Base-by-base conservation (phyloP, 2,797 vertebrate species). In the Steatocranus sp. region DNA sequence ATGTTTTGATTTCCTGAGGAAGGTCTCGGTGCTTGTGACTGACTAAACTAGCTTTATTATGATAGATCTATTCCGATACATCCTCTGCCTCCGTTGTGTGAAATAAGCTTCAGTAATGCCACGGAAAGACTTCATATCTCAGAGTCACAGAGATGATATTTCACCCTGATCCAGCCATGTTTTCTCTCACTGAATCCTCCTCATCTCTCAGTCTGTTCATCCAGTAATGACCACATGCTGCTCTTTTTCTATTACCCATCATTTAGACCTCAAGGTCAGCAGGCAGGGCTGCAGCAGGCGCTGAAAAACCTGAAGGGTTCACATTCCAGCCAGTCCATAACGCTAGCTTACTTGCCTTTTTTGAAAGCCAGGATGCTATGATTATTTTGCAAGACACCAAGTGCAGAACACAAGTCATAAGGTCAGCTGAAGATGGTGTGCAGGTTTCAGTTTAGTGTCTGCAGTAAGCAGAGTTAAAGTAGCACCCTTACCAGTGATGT, bases 1-100 rank as follows among this genome's bases (percentile, higher is more conserved):
- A 61, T 89, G 87, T 88, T 88, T 91, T 86, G 76, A 68, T 90
- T 91, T 90, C 75, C 78, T 8, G 88, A 83, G 80, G 84, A 89
- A 85, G 83, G 70, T 84, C 51, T 85, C 85, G 85, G 85, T 86
- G 77, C 89, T 88, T 66, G 88, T 91, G 85, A 86, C 88, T 82
- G 76, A 91, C 83, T 46, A 53, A 83, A 81, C 79, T 88, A 90
- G 88, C 87, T 92, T 93, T 87, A 86, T 38, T 61, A 75, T 49
- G 46, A 80, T 43, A 50, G 76, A 84, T 82, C 54, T 43, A 15
- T 43, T 76, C 80, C 41, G 32, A 83, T 3, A 53, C 75, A 36
- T 68, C 43, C n/a, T 84, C 34, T 43, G 41, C 76, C 75, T 78
- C 49, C 53, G 48, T 30, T 25, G 66, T 85, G 76, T 66, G 18